Evolutionary conservation across 2,888 invertebrate genomes (phyloP).

Genomic region (Papilio gigon): DNA sequence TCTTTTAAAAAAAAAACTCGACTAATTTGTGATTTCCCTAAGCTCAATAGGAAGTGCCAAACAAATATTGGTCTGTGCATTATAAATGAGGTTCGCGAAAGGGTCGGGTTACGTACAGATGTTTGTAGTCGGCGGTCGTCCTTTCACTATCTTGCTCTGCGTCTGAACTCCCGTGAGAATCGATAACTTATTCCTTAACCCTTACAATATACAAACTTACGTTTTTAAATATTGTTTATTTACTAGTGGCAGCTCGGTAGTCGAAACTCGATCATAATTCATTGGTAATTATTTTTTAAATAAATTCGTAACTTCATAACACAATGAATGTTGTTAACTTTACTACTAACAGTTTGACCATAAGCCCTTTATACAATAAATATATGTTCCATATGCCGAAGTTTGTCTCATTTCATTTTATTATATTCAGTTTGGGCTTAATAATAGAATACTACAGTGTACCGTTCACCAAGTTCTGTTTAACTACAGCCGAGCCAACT

Average conservation of each 20-base stretch:
- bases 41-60: slow-evolving; percentile 11
- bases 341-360: no score
- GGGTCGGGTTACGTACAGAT: slow-evolving; percentile 47
- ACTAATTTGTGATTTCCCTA: slow-evolving; percentile 27
- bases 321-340: no score
- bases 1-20: not conserved
- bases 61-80: slow-evolving; percentile 54
- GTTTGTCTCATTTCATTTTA: slow-evolving; percentile 12
- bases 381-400: not conserved
- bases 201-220: slow-evolving; percentile 46
- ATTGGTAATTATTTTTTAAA: no score
- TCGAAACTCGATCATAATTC: no score
- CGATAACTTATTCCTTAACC: slow-evolving; percentile 34
- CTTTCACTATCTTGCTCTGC: slow-evolving; percentile 23
- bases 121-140: slow-evolving; percentile 34
- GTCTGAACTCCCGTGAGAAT: slow-evolving; percentile 27
- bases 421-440: slow-evolving; percentile 2
- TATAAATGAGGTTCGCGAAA: slow-evolving; percentile 60
- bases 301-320: no score
- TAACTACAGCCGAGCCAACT: not conserved
- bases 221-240: slow-evolving; percentile 34
- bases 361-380: no score
- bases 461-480: slow-evolving; percentile 2
- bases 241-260: not conserved
- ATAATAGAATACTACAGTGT: not conserved